Conservation (phyloP, 2,797 vertebrate genomes). For the Falco berigora region DNA sequence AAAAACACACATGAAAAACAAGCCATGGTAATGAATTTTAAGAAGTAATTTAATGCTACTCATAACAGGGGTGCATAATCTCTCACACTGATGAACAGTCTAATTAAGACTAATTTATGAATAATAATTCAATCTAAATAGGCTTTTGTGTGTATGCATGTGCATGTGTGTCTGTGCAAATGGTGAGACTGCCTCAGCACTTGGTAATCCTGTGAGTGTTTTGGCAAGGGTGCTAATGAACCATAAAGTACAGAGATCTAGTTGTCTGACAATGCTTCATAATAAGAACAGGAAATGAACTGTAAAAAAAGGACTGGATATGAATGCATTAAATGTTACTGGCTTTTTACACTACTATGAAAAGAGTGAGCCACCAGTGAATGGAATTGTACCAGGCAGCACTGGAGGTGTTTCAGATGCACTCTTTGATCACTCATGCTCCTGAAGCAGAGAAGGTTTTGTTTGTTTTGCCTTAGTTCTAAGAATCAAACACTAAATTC, state of each 20-base stretch:
- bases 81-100: conserved; percentile 3
- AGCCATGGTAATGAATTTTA: background rate
- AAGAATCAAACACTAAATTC: background rate
- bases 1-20: background rate
- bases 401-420: background rate
- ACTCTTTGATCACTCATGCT: background rate
- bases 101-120: conserved; percentile 27
- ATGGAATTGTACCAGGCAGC: background rate
- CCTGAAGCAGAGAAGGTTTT: background rate
- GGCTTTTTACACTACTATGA: background rate
- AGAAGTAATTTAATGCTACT: background rate
- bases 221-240: background rate
- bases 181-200: background rate
- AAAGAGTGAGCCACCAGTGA: background rate
- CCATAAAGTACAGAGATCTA: background rate
- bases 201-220: background rate
- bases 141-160: background rate
- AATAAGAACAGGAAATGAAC: background rate
- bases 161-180: background rate
- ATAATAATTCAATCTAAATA: conserved; percentile 1
- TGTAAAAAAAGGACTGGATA: background rate
- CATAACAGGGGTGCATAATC: background rate
- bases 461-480: background rate
- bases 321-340: background rate
- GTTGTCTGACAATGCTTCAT: background rate